phyloP scores from a whole-genome alignment of 2,888 invertebrate genomes.

The Unio pictorum region DNA sequence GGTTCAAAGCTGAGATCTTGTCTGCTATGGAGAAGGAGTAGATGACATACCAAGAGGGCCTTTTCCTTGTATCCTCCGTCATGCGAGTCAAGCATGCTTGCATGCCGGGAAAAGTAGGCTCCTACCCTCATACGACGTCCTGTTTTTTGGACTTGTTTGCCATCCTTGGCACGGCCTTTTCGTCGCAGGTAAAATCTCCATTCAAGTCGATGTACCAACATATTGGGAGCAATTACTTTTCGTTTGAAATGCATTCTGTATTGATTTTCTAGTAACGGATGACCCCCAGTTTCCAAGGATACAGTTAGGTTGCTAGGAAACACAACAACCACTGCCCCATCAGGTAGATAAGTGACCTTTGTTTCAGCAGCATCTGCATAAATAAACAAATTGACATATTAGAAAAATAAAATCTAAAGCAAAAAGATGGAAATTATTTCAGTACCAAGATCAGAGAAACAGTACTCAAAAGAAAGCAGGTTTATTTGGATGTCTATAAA shows the following conservation, averaged over 20 bases:
- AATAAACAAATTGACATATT: constrained; percentile 12
- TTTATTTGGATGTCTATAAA: no score
- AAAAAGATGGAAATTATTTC: not conserved
- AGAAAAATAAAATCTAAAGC: not conserved
- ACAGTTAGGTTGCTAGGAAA: constrained; percentile 75
- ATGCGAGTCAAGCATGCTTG: constrained; percentile 66
- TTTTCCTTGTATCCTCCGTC: constrained; percentile 64
- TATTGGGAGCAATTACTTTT: constrained; percentile 66
- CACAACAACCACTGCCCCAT: constrained; percentile 68
- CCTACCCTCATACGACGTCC: constrained; percentile 69
- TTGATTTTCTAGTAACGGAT: constrained; percentile 83
- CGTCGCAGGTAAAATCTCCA: constrained; percentile 94
- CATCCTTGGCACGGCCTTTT: constrained; percentile 61
- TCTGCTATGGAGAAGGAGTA: constrained; percentile 5
- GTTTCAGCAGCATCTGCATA: constrained; percentile 61
- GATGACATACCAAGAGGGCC: constrained; percentile 66
- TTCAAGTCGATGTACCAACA: constrained; percentile 84
- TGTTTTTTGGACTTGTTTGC: constrained; percentile 52
- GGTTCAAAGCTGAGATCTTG: no score
- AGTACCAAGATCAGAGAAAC: not conserved
- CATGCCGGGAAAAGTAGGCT: constrained; percentile 60
- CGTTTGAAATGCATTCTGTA: constrained; percentile 68
- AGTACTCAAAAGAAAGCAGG: no score
- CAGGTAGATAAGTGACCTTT: constrained; percentile 67
- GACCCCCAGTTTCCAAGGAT: constrained; percentile 92